Conservation (phyloP, 2,888 invertebrate genomes). For the Julus scanicus region DNA sequence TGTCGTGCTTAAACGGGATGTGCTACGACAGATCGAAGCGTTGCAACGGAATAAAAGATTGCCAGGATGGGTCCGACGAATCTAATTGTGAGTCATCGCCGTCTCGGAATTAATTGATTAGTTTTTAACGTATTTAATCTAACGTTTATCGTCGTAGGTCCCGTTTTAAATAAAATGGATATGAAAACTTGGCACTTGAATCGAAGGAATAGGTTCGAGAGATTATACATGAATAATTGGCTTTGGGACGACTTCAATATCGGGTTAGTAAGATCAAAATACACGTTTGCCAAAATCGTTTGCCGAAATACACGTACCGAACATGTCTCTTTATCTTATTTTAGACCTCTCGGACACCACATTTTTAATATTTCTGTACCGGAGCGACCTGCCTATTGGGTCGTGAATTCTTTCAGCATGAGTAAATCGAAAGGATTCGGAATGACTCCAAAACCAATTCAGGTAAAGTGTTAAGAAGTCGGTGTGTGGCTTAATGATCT, state of each 20-base stretch:
- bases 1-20: conserved; percentile 79
- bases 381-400: conserved; percentile 87
- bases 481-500: background rate
- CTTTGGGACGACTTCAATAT: conserved; percentile 94
- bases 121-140: background rate
- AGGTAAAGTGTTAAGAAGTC: background rate
- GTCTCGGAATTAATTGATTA: background rate
- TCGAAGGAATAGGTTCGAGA: conserved; percentile 86
- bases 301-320: background rate
- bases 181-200: conserved; percentile 80
- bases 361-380: conserved; percentile 90
- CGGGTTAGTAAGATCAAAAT: conserved; percentile 65
- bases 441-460: conserved; percentile 30
- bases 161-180: conserved; percentile 65
- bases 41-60: conserved; percentile 83
- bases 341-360: conserved; percentile 83
- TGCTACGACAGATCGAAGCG: conserved; percentile 81
- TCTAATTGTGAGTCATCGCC: conserved; percentile 73
- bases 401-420: conserved; percentile 91
- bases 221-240: conserved; percentile 96
- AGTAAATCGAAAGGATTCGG: conserved; percentile 85
- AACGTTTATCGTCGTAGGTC: conserved; percentile 46
- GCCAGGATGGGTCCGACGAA: conserved; percentile 88
- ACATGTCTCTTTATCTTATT: conserved; percentile 17
- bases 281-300: background rate